Conservation (phyloP, 2,888 invertebrate genomes). For the Hydroisotoma schaefferi region DNA sequence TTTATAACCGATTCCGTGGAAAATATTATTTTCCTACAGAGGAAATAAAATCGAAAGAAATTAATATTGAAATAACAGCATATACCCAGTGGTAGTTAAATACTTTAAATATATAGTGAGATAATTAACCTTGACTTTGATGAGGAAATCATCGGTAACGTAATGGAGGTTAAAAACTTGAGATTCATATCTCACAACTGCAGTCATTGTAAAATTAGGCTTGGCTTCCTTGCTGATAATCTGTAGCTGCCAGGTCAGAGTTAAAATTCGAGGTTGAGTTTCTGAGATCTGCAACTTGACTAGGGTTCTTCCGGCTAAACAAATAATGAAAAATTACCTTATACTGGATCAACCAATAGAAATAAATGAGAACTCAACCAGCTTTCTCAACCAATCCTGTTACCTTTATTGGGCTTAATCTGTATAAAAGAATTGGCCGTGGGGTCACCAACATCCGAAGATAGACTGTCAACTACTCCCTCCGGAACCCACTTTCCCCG, state of each 20-base stretch:
- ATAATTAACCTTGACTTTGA: conserved; percentile 40
- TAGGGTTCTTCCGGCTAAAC: neutral
- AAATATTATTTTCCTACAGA: conserved; percentile 62
- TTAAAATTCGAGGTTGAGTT: conserved; percentile 27
- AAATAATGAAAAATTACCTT: neutral
- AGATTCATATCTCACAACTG: conserved; percentile 39
- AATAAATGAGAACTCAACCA: too few species aligned
- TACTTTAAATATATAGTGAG: neutral
- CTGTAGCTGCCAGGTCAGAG: conserved; percentile 44
- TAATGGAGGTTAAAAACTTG: conserved; percentile 42
- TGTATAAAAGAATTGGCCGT: conserved; percentile 34
- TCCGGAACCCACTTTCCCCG: conserved; percentile 37
- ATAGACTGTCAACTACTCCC: conserved; percentile 23
- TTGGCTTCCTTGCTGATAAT: conserved; percentile 11
- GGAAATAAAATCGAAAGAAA: conserved; percentile 1
- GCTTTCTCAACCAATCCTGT: too few species aligned
- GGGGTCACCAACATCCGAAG: conserved; percentile 27
- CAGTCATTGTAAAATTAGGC: conserved; percentile 35
- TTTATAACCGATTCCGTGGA: conserved; percentile 72
- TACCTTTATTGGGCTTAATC: too few species aligned
- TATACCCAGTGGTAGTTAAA: too few species aligned
- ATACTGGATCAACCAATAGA: neutral
- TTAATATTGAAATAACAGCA: too few species aligned
- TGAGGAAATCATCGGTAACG: conserved; percentile 39
- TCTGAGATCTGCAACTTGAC: neutral